phyloP scores from a whole-genome alignment of 2,797 vertebrate species.

The Trachops cirrhosus region DNA sequence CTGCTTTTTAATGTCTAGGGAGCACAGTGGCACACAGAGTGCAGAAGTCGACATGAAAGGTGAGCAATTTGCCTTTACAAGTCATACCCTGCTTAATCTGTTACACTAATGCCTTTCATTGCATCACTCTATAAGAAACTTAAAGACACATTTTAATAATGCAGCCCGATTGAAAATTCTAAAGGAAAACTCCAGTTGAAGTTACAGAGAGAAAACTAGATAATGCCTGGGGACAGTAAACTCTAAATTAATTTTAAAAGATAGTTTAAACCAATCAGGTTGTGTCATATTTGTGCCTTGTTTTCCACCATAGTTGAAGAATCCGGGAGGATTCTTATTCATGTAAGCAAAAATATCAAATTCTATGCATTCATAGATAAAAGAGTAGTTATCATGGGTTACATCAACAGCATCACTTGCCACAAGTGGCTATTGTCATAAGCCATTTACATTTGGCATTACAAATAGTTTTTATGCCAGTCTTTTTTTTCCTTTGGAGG shows the following conservation, averaged over 20 bases:
- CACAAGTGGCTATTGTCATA: slow-evolving; percentile 67
- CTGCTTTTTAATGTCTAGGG: slow-evolving; percentile 29
- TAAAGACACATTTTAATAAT: slow-evolving; percentile 45
- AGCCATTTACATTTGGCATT: slow-evolving; percentile 72
- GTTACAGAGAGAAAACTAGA: neutral
- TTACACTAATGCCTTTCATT: slow-evolving; percentile 36
- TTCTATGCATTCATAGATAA: slow-evolving; percentile 61
- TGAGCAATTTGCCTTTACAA: slow-evolving; percentile 39
- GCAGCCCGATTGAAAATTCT: slow-evolving; percentile 8
- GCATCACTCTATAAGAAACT: neutral
- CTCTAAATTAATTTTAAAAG: slow-evolving; percentile 67
- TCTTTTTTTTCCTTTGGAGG: slow-evolving; percentile 13
- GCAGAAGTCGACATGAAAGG: neutral
- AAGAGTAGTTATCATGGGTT: slow-evolving; percentile 68
- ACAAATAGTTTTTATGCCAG: slow-evolving; percentile 65
- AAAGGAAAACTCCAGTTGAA: neutral
- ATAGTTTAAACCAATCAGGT: slow-evolving; percentile 49
- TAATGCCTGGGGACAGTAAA: slow-evolving; percentile 53
- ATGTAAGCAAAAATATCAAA: slow-evolving; percentile 75
- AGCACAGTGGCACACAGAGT: neutral
- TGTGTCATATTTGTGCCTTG: neutral
- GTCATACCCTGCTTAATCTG: neutral
- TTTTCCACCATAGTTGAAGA: slow-evolving; percentile 49
- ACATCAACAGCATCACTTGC: too few species aligned
- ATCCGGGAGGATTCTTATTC: slow-evolving; percentile 60